Evolutionary conservation across 2,888 invertebrate species (phyloP).

Genomic region (Pharmacophagus antenor): DNA sequence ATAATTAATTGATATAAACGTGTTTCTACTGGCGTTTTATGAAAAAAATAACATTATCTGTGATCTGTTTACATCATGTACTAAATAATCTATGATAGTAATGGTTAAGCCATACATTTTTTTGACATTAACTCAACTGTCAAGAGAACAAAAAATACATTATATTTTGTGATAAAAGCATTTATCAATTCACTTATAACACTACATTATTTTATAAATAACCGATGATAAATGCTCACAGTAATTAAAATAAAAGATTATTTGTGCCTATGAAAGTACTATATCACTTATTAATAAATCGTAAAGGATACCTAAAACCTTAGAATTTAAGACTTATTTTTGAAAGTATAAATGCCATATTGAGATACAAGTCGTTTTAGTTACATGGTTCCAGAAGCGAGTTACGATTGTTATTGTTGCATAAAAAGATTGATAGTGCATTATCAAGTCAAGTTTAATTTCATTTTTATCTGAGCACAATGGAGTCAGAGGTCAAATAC

Average conservation of each 20-base stretch:
- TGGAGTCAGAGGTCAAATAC: slow-evolving; percentile 49
- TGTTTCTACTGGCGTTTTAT: not conserved
- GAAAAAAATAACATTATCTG: too few relatives aligned
- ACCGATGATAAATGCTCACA: slow-evolving; percentile 4
- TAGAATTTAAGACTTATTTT: slow-evolving; percentile 51
- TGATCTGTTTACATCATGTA: not conserved
- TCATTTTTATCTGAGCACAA: slow-evolving; percentile 44
- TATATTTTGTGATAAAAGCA: not conserved
- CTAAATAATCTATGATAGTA: not conserved
- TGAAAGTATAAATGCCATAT: slow-evolving; percentile 64
- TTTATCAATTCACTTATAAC: slow-evolving; percentile 20
- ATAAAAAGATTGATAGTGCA: slow-evolving; percentile 49
- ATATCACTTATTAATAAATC: slow-evolving; percentile 24
- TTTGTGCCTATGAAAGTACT: slow-evolving; percentile 37
- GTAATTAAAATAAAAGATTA: slow-evolving; percentile 27
- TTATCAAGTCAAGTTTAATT: slow-evolving; percentile 50
- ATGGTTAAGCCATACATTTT: not conserved
- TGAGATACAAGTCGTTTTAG: slow-evolving; percentile 40
- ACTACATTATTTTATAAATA: slow-evolving; percentile 15
- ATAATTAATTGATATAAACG: not conserved
- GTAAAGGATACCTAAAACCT: slow-evolving; percentile 38
- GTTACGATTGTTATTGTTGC: slow-evolving; percentile 41
- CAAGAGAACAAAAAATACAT: not conserved
- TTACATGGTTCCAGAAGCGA: slow-evolving; percentile 43
- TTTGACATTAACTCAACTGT: not conserved